phyloP scores from a whole-genome alignment of 2,113 vertebrate genomes.

The Chionis minor region DNA sequence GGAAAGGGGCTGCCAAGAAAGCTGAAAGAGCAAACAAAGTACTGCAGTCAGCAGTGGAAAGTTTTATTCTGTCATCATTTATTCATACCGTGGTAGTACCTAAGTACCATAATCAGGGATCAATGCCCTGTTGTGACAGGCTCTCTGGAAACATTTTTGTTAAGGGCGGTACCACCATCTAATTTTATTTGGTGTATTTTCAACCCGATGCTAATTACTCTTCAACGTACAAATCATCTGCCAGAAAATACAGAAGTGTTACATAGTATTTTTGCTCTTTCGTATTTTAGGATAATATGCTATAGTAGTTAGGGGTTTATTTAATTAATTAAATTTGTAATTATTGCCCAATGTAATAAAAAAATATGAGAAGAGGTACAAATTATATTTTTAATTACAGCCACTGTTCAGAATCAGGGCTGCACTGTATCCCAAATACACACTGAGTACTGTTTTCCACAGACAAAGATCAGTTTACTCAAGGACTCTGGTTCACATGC shows the following conservation, averaged over 20 bases:
- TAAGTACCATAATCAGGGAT: neutral
- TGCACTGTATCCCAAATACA: neutral
- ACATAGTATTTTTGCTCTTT: neutral
- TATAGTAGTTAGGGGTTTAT: neutral
- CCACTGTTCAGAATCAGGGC: neutral
- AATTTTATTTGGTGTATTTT: neutral
- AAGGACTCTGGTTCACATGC: neutral
- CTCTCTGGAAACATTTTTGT: neutral
- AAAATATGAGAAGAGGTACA: neutral
- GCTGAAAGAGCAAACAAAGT: neutral
- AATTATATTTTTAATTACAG: neutral
- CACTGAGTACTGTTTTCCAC: neutral
- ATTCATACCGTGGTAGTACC: slow-evolving; percentile 11
- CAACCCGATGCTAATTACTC: neutral
- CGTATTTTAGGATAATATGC: neutral
- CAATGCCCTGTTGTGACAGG: neutral
- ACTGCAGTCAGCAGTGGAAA: slow-evolving; percentile 35
- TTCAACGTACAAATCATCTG: neutral
- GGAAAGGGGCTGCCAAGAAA: neutral
- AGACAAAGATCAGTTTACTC: neutral
- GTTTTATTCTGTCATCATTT: slow-evolving; percentile 16
- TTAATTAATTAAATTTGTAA: neutral
- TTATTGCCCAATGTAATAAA: neutral
- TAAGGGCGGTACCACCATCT: neutral
- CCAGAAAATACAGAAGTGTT: neutral